Evolutionary conservation across 2,797 vertebrate species (phyloP), one percentile per base, ranked within the genome.

Genomic region (Rhyacichthys aspro): DNA sequence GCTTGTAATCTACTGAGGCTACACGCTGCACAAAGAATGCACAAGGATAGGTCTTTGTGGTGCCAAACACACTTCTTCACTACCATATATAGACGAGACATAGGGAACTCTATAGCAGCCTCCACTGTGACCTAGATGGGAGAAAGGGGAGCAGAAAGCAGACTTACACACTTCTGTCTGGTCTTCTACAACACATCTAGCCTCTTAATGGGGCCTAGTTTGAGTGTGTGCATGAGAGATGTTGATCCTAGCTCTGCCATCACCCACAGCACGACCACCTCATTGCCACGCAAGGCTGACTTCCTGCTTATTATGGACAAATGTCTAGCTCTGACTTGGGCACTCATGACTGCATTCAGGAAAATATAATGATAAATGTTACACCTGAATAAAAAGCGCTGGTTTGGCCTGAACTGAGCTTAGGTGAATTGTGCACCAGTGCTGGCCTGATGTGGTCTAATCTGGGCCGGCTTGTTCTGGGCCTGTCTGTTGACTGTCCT

Each of bases 111-210:
- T 82, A 70, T 66, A 38, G 43, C 59, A 85, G 76, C 85, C 79
- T 86, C 86, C 77, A 88, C 82, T 84, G 57, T 90, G 86, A 90
- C 88, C 85, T 82, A 86, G 61, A 90, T 87, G 80, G 59, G 39
- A 79, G 63, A 84, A 84, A 85, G 53, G 45, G 76, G 82, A 80
- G 56, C 78, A 84, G 70, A 1, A 11, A 59, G 23, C 7, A 86
- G 78, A 75, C 79, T 80, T 86, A 84, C 87, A 83, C 82, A 84
- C 82, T 78, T 82, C 74, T 49, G 73, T 81, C 78, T 64, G 48
- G 74, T 46, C 68, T 63, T 78, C 73, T 71, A 19, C 34, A 54
- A 83, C 77, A 87, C 58, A 82, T 56, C 75, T 74, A 63, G 58
- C 37, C 56, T 70, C 38, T 76, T 82, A 79, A 69, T 62, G 43